Percentiles rank a stretch among this genome's conserved stretches.
Conservation (phyloP, 2,113 vertebrate genomes). For the Cyprinodon brontotheroides region DNA sequence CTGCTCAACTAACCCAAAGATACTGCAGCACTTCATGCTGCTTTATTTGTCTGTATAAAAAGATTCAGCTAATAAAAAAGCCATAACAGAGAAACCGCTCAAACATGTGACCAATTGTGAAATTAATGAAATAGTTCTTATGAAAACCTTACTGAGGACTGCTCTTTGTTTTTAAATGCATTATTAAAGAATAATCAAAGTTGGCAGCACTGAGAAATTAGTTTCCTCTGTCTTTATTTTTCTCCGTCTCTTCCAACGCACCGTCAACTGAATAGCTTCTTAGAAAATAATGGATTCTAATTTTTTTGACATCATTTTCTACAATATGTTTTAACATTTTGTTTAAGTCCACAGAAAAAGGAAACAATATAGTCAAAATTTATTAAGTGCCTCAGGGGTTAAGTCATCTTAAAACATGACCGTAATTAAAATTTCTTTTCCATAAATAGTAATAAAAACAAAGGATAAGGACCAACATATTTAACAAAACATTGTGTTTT, state of each 20-base stretch:
- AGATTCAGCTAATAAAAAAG: not conserved
- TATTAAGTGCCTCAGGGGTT: too few species aligned
- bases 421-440: not conserved
- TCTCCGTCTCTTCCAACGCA: slow-evolving; percentile 55
- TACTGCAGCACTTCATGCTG: not conserved
- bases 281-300: slow-evolving; percentile 21
- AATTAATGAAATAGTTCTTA: not conserved
- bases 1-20: not conserved
- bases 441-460: not conserved
- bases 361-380: not conserved
- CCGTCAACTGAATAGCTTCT: slow-evolving; percentile 42
- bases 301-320: not conserved
- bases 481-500: not conserved
- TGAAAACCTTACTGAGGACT: not conserved
- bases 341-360: not conserved
- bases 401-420: not conserved
- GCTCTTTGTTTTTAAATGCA: not conserved
- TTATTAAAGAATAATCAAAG: slow-evolving; percentile 4
- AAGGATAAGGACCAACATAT: not conserved
- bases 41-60: not conserved
- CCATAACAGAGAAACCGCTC: not conserved
- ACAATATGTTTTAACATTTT: not conserved
- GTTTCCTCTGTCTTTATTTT: slow-evolving; percentile 49
- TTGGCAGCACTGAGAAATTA: slow-evolving; percentile 45
- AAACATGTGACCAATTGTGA: slow-evolving; percentile 5